Base-by-base conservation (phyloP, 2,113 vertebrate genomes). In the Notiomystis cincta region DNA sequence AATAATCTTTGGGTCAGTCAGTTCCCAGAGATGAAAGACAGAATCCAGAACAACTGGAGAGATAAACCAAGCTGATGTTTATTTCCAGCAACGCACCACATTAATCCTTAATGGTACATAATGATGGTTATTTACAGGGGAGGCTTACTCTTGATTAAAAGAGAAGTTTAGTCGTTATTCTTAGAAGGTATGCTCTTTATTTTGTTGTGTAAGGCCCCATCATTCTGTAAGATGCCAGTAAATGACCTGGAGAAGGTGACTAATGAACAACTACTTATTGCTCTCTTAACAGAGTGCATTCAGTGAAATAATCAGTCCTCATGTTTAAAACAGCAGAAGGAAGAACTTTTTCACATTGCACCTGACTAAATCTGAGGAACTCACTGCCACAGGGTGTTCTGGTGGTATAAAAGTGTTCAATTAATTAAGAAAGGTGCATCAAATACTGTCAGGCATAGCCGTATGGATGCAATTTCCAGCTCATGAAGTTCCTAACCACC, bases 141-240 rank as follows among this genome's bases (percentile, higher is more conserved):
- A 92, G 85, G 33, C 13, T 66, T 38, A 78, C 82, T 93, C 87
- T 93, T 91, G 88, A 96, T 96, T 92, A 94, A 86, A 96, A 96
- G 79, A 94, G 75, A 90, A 90, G 54, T 94, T 94, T n/a, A 89
- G 60, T 62, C 5, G 71, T 64, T 64, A 60, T 96, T 95, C 93
- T 95, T 96, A 90, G 92, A 94, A 97, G 82, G 76, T 88, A 90
- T 65, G 78, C 20, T 66, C 47, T 90, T 85, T 31, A 83, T 92
- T 95, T 92, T 78, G 51, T 90, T 96, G 64, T 90, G 82, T 48
- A 96, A 92, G 79, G 70, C 48, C 18, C 48, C 40, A 88, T 58
- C 45, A 15, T 69, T 80, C 79, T 86, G 58, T 75, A 56, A 87
- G 24, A 70, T 90, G 51, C 14, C 64, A 81, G 31, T 40, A 65